phyloP scores from a whole-genome alignment of 1,140 invertebrate genomes.

The Meloidogyne hapla region DNA sequence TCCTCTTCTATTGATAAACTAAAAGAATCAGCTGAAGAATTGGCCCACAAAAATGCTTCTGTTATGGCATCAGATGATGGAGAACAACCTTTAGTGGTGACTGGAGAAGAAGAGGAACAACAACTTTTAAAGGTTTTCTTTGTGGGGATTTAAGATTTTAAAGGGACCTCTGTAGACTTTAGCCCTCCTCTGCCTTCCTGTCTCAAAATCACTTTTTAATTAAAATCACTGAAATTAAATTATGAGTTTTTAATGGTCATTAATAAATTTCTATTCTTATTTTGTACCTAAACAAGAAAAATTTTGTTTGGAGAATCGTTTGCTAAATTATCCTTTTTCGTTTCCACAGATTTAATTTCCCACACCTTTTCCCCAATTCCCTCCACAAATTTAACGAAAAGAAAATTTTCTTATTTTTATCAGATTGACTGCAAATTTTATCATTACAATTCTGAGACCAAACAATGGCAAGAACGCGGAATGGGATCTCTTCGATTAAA shows the following conservation, averaged over 20 bases:
- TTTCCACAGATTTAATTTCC: no score
- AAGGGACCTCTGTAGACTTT: neutral
- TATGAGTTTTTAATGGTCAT: no score
- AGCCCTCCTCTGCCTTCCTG: no score
- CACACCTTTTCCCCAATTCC: no score
- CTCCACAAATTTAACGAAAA: no score
- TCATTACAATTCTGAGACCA: conserved; percentile 43
- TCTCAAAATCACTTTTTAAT: no score
- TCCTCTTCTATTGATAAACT: conserved; percentile 2
- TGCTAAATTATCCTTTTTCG: no score
- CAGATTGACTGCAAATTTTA: conserved; percentile 50
- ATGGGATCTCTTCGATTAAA: conserved; percentile 41
- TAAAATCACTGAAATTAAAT: no score
- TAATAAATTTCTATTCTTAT: no score
- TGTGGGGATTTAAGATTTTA: neutral
- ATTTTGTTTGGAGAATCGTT: no score
- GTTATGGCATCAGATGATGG: conserved; percentile 6
- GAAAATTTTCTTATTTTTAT: conserved; percentile 22
- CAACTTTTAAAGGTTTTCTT: conserved; percentile 21
- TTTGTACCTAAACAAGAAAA: no score
- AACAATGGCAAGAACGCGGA: conserved; percentile 49
- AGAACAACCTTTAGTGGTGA: conserved; percentile 26
- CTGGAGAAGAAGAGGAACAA: conserved; percentile 45
- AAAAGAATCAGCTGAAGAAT: conserved; percentile 31
- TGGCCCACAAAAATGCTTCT: conserved; percentile 13